These are phyloP conservation scores for Tenthredo livida DNA, from an alignment of 2,888 invertebrate species.

Conservation along the genomic window DNA sequence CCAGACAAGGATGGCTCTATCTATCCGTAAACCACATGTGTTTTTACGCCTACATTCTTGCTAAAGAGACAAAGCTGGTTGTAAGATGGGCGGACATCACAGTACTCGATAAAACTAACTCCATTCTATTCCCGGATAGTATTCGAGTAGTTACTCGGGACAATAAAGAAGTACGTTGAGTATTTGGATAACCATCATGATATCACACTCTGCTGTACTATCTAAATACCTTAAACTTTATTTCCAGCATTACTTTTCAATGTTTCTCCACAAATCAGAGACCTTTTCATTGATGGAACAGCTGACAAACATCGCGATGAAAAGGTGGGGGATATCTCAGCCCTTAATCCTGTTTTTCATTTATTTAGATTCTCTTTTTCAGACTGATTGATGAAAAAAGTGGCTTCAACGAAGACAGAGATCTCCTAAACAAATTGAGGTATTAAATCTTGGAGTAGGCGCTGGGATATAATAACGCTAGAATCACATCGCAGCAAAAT, in stretches of 20 bases:
- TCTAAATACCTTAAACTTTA: conserved; percentile 36
- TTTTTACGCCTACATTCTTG: conserved; percentile 97
- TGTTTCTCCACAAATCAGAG: conserved; percentile 93
- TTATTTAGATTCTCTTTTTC: conserved; percentile 74
- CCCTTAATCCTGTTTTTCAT: conserved; percentile 53
- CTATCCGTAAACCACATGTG: conserved; percentile 97
- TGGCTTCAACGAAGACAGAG: conserved; percentile 93
- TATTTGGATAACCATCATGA: neutral
- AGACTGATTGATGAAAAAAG: conserved; percentile 96
- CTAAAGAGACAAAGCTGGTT: conserved; percentile 92
- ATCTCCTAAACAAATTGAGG: conserved; percentile 90
- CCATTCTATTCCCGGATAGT: conserved; percentile 90
- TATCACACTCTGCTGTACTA: conserved; percentile 32
- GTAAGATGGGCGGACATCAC: conserved; percentile 95
- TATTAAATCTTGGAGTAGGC: conserved; percentile 67
- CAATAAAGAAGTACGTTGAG: conserved; percentile 80
- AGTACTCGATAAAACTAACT: conserved; percentile 88
- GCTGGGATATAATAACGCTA: neutral
- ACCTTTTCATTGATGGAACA: conserved; percentile 96
- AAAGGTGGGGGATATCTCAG: conserved; percentile 81
- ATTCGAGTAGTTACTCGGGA: conserved; percentile 93
- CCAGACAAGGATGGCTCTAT: conserved; percentile 98
- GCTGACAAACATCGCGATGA: conserved; percentile 97
- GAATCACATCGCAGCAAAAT: neutral
- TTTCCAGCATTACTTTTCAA: conserved; percentile 91